Base-by-base conservation (phyloP, 2,113 vertebrate genomes). In the Myrmecobius fasciatus region DNA sequence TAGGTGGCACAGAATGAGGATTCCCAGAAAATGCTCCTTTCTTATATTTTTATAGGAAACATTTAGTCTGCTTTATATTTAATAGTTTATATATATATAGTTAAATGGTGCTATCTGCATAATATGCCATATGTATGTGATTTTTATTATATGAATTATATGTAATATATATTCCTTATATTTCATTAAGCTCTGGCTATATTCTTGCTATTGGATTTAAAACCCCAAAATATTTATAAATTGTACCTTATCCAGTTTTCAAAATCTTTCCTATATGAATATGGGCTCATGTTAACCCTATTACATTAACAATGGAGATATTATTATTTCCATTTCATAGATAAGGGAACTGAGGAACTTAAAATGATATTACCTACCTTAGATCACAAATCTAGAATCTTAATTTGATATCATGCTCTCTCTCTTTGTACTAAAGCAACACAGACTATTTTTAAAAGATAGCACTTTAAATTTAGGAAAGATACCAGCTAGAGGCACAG, bases 121-220 rank as follows among this genome's bases (percentile, higher is more conserved):
- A 96, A 56, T 9, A 25, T 36, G 56, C 28, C 54, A 49, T 3
- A 90, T 11, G 49, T 22, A 96, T 92, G 56, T 48, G 14, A 94
- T 56, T 9, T 51, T 60, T 26, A 52, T 92, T 28, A 89, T 53
- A 94, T 93, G 48, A 75, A 92, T 52, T 10, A 52, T 46, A 91
- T 26, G 53, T 9, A 47, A 53, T 89, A 90, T 31, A 91, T 90
- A 88, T 90, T 47, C n/a, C 92, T 92, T 92, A 47, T 4, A 93
- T 92, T 93, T 47, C 56, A 60, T 31, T 60, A 60, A 60, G 28
- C 28, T 60, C 56, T 67, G 28, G 36, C 4, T 67, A 67, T 67
- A 36, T 67, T 67, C 56, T 67, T 67, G 2, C 56, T 67, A 67
- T 67, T 67, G 56, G 31, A 67, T 36, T 67, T 67, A 67, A 67